These are phyloP conservation scores for Phortica variegata DNA, from an alignment of 1,140 invertebrate species.

Conservation along the genomic window DNA sequence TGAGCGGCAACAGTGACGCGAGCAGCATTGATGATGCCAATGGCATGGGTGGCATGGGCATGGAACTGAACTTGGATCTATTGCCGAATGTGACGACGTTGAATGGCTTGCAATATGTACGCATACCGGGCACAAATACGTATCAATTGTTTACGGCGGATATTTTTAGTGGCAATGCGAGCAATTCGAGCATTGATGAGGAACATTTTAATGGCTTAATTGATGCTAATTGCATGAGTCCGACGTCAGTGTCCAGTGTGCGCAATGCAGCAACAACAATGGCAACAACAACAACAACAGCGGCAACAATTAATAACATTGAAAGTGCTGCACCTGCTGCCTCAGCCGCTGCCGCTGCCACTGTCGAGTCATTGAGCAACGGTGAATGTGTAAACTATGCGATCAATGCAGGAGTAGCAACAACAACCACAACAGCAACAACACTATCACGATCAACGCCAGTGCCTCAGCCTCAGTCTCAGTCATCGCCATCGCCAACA, in stretches of 20 bases:
- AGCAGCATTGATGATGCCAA: neutral
- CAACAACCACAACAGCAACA: slow-evolving; percentile 10
- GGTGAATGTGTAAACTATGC: slow-evolving; percentile 35
- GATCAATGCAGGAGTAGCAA: slow-evolving; percentile 41
- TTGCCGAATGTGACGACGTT: slow-evolving; percentile 50
- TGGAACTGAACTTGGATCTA: slow-evolving; percentile 11
- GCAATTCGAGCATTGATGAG: slow-evolving; percentile 26
- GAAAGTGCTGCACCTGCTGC: slow-evolving; percentile 16
- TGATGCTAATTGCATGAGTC: slow-evolving; percentile 38
- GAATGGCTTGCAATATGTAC: slow-evolving; percentile 57
- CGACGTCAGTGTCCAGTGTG: slow-evolving; percentile 3
- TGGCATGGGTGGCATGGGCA: neutral
- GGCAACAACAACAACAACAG: slow-evolving; percentile 6
- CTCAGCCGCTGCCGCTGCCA: slow-evolving; percentile 36
- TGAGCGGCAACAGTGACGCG: slow-evolving; percentile 1
- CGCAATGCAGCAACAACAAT: slow-evolving; percentile 6
- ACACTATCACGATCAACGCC: slow-evolving; percentile 17
- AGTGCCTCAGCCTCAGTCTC: slow-evolving; percentile 14
- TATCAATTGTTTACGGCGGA: slow-evolving; percentile 58
- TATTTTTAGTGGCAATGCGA: slow-evolving; percentile 46
- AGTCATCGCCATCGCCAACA: slow-evolving; percentile 21
- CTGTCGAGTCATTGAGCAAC: slow-evolving; percentile 33
- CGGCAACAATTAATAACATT: neutral
- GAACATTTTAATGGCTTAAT: slow-evolving; percentile 37
- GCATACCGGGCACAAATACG: slow-evolving; percentile 57